Evolutionary conservation across 2,797 vertebrate genomes (phyloP), one percentile per base, ranked within the genome.

Genomic region (Gymnocypris eckloni): DNA sequence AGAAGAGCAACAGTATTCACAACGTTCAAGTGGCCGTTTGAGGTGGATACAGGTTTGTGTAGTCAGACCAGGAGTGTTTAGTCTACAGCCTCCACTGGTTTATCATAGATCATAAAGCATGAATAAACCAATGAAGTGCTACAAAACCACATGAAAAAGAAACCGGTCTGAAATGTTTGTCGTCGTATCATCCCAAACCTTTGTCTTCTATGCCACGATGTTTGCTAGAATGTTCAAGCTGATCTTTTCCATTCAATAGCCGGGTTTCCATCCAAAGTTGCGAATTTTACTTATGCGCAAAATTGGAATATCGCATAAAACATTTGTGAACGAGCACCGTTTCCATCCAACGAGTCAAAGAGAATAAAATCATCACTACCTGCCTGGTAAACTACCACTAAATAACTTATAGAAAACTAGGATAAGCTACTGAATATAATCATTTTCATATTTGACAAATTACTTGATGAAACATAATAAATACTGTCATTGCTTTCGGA

Each of bases 51-150:
- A 66, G 25, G 43, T 77, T 50, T 39, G 28, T 41, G 45, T 77
- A 22, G 22, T n/a, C 80, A 71, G 66, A 78, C 11, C 25, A 50
- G 43, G 9, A 66, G 77, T 81, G 83, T 82, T 85, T 79, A 61
- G 79, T 85, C 81, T 87, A 41, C 66, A 18, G 43, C 71, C 81
- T 66, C 7, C 41, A 25, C 43, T 25, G 76, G 72, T 66, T 50
- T 52, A 50, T 45, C 72, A 69, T 76, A 54, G 25, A 86, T 86
- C 72, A 86, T 69, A 82, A 37, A 41, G n/a, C 33, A 75, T 66
- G 81, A 52, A 69, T 81, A 81, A 67, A 82, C 61, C 22, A 67
- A 43, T 10, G 43, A 43, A 43, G 43, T 43, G 18, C 43, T 69
- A 78, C 77, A 48, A 82, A 70, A 70, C 67, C 20, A 69, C 72